Evolutionary conservation across 2,113 vertebrate species (phyloP).

Genomic region (Pyrgilauda ruficollis): DNA sequence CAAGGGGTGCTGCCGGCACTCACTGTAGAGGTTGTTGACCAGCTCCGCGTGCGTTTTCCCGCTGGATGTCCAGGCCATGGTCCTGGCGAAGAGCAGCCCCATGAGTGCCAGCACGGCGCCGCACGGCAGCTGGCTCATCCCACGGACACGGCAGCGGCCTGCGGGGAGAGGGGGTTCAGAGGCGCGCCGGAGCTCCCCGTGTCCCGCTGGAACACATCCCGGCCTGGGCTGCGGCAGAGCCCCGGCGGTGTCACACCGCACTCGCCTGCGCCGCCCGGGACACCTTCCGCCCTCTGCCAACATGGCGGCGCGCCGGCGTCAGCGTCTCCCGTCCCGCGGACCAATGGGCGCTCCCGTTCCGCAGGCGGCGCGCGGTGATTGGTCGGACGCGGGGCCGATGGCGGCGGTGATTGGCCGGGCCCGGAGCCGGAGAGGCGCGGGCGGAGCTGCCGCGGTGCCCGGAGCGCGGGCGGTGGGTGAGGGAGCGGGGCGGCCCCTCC

Average conservation of each 20-base stretch:
- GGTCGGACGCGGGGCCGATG: fast-evolving
- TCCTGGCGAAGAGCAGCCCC: constrained; percentile 84
- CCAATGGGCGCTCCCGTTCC: neutral
- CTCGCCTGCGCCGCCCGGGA: neutral
- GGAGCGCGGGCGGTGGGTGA: neutral
- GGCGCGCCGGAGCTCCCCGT: neutral
- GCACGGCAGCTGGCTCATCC: constrained; percentile 73
- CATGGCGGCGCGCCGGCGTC: neutral
- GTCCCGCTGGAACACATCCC: neutral
- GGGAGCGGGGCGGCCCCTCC: too few relatives aligned
- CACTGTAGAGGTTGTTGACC: constrained; percentile 84
- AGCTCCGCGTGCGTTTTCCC: constrained; percentile 86
- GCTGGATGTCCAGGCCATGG: constrained; percentile 89
- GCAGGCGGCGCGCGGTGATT: fast-evolving
- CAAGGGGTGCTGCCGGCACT: neutral
- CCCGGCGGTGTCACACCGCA: neutral
- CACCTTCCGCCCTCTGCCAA: neutral
- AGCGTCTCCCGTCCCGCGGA: fast-evolving
- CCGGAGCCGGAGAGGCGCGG: fast-evolving
- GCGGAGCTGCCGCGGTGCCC: neutral
- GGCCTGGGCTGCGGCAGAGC: neutral
- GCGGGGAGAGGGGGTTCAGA: neutral
- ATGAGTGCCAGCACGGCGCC: constrained; percentile 76
- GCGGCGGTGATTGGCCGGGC: fast-evolving
- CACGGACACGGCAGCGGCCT: constrained; percentile 23